Percentiles rank a stretch among this genome's conserved stretches.
phyloP scores from a whole-genome alignment of 2,888 invertebrate genomes.

The Coenonympha glycerion region DNA sequence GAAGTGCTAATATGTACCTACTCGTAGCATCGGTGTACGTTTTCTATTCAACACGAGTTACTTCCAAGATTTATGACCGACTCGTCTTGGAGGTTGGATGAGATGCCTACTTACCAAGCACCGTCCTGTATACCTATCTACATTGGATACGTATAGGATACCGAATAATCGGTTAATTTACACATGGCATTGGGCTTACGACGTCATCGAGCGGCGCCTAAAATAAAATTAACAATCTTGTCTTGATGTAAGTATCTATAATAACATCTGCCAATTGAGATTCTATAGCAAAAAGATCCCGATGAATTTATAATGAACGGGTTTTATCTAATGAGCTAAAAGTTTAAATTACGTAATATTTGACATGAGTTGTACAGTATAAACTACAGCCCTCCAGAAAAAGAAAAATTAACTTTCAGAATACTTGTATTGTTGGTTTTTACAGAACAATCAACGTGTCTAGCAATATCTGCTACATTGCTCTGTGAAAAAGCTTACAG shows the following conservation, averaged over 20 bases:
- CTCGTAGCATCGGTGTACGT: slow-evolving; percentile 14
- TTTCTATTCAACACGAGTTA: slow-evolving; percentile 27
- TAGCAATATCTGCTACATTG: too few species aligned
- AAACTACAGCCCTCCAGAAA: too few species aligned
- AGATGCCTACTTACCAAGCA: slow-evolving; percentile 10
- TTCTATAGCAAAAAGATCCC: background rate
- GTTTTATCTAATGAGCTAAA: too few species aligned
- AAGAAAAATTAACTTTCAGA: too few species aligned
- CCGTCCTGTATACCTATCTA: too few species aligned
- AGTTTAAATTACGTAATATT: too few species aligned
- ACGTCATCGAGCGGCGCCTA: slow-evolving; percentile 9
- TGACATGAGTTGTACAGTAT: too few species aligned
- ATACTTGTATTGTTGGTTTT: too few species aligned
- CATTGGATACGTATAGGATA: background rate
- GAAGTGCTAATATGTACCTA: slow-evolving; percentile 12
- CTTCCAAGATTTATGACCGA: slow-evolving; percentile 29
- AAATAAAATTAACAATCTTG: slow-evolving; percentile 4
- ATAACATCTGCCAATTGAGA: background rate
- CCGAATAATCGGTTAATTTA: slow-evolving; percentile 21
- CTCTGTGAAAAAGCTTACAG: too few species aligned
- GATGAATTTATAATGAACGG: too few species aligned
- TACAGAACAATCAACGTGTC: too few species aligned
- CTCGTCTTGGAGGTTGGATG: slow-evolving; percentile 24
- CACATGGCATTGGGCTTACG: slow-evolving; percentile 13
- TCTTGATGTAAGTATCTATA: background rate